Conservation (phyloP, 2,888 invertebrate genomes). For the Agriopis aurantiaria region DNA sequence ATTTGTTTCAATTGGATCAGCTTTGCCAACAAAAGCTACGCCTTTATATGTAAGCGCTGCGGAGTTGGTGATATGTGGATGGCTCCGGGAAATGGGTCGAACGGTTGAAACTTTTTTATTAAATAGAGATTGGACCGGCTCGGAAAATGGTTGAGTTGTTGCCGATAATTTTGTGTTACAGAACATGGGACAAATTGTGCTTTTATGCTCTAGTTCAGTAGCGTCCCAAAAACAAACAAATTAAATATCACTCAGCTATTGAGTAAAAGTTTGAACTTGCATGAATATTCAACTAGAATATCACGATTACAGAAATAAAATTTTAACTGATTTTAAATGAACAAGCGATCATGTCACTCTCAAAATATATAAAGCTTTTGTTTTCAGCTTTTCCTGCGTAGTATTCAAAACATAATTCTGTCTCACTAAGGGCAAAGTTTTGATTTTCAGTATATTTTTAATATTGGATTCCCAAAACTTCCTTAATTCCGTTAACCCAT, state of each 20-base stretch:
- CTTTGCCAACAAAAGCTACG: slow-evolving; percentile 60
- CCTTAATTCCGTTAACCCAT: too few relatives aligned
- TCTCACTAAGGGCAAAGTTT: too few relatives aligned
- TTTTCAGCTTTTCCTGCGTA: too few relatives aligned
- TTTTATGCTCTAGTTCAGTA: neutral
- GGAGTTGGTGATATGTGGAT: slow-evolving; percentile 57
- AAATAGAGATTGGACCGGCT: slow-evolving; percentile 40
- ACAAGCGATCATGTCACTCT: too few relatives aligned
- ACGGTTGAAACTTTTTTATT: slow-evolving; percentile 50
- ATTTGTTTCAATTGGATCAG: slow-evolving; percentile 64
- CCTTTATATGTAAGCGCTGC: slow-evolving; percentile 59
- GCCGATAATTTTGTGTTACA: slow-evolving; percentile 31
- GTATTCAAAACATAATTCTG: too few relatives aligned
- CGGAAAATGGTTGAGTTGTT: slow-evolving; percentile 32
- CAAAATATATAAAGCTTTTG: too few relatives aligned
- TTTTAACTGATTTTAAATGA: too few relatives aligned
- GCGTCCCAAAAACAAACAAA: neutral
- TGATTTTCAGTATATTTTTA: too few relatives aligned
- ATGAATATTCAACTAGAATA: too few relatives aligned
- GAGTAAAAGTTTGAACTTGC: neutral
- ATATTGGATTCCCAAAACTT: too few relatives aligned
- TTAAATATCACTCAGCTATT: neutral
- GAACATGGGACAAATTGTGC: slow-evolving; percentile 7
- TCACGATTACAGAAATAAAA: too few relatives aligned
- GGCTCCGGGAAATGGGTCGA: slow-evolving; percentile 51